phyloP scores from a whole-genome alignment of 2,797 vertebrate species.

The Trematomus bernacchii region DNA sequence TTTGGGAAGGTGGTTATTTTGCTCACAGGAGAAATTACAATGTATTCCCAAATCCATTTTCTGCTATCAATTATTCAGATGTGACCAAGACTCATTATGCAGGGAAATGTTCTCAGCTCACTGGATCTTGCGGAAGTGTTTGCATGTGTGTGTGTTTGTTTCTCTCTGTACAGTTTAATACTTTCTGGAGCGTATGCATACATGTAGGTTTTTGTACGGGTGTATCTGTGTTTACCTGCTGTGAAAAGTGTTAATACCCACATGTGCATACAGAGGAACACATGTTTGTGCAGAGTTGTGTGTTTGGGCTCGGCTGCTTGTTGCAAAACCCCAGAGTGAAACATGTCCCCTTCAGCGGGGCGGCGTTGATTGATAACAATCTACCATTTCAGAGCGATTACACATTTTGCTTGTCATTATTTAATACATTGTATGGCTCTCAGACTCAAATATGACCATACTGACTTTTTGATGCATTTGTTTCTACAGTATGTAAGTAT shows the following conservation, averaged over 20 bases:
- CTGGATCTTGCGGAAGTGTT: constrained; percentile 28
- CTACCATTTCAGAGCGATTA: too few relatives aligned
- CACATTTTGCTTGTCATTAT: too few relatives aligned
- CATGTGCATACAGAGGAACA: constrained; percentile 10
- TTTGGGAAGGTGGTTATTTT: constrained; percentile 70
- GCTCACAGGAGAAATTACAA: constrained; percentile 76
- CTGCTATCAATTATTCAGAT: constrained; percentile 77
- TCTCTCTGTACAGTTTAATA: constrained; percentile 20
- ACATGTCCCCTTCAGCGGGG: constrained; percentile 16
- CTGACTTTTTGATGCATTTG: too few relatives aligned
- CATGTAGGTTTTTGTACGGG: background rate
- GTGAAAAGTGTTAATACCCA: background rate
- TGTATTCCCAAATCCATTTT: constrained; percentile 75
- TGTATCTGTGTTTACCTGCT: constrained; percentile 18
- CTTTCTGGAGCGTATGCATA: background rate
- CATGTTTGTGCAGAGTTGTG: background rate
- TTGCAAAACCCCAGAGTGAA: constrained; percentile 8
- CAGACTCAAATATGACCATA: too few relatives aligned
- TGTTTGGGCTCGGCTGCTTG: background rate
- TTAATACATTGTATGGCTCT: too few relatives aligned
- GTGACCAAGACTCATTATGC: constrained; percentile 72
- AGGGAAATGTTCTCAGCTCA: constrained; percentile 61
- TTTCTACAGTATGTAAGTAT: too few relatives aligned
- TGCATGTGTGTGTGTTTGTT: constrained; percentile 8
- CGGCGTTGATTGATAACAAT: constrained; percentile 32